These are phyloP conservation scores for Novumbra hubbsi DNA, from an alignment of 2,797 vertebrate species.

Conservation along the genomic window DNA sequence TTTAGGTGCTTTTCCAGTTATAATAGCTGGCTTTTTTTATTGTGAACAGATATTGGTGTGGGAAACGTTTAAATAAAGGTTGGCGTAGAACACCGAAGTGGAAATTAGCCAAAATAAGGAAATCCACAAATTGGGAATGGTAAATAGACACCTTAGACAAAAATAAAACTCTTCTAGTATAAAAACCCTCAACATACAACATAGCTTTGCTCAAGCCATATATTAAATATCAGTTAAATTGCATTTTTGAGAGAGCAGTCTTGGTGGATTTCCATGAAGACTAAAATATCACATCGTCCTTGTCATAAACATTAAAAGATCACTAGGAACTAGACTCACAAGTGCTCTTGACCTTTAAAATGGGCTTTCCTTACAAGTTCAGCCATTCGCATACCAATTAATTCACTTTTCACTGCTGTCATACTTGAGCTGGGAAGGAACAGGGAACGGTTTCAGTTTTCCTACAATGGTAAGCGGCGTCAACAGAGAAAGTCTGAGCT, in stretches of 20 bases:
- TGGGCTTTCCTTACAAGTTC: neutral
- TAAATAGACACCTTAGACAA: neutral
- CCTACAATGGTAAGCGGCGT: neutral
- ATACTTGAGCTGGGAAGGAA: neutral
- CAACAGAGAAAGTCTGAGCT: neutral
- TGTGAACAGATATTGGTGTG: too few species aligned
- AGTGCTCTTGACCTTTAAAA: neutral
- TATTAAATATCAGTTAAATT: neutral
- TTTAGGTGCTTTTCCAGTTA: too few species aligned
- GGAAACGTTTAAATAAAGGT: too few species aligned
- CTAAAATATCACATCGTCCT: neutral
- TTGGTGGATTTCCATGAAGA: neutral
- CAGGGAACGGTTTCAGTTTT: neutral
- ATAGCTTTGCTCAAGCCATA: neutral
- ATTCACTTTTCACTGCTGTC: neutral
- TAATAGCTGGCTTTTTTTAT: too few species aligned
- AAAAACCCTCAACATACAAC: neutral
- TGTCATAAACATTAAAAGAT: neutral
- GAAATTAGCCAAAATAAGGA: neutral
- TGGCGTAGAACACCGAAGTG: neutral
- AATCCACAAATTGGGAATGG: neutral
- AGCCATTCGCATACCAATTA: neutral
- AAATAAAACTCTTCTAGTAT: neutral
- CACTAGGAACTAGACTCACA: neutral
- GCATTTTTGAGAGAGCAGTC: neutral